Base-by-base conservation (phyloP, 2,113 vertebrate genomes). In the Sinocyclocheilus anshuiensis region DNA sequence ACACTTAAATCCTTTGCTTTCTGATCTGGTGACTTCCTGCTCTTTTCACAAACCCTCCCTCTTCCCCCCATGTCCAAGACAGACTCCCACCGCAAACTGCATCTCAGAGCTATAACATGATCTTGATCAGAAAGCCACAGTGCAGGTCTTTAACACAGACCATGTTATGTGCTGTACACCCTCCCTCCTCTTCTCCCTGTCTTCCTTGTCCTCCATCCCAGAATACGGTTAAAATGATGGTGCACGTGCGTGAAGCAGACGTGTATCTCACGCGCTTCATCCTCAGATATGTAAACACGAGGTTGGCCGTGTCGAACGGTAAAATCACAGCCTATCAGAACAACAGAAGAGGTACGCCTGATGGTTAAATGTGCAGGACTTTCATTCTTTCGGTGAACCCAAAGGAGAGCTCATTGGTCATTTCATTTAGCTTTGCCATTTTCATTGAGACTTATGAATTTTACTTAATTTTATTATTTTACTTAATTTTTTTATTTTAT, bases 301-400 rank as follows among this genome's bases (percentile, higher is more conserved):
- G 94, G 92, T 91, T 92, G 87, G 86, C 89, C 91, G 95, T 95
- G 90, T 94, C 95, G 92, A 95, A 93, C 81, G 96, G 97, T 95
- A 97, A 96, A 96, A 96, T 97, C 92, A 96, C 95, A 92, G 96
- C 94, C 94, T 97, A 94, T 96, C 96, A 96, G 95, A 93, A 89
- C 89, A 94, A 93, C 94, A 95, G 94, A 90, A 95, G 91, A 97
- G 96, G 96, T 97, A 96, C n/a, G 94, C 94, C 7, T 89, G 79
- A 83, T 16, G 10, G 83, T 24, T 67, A 61, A 12, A 22, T 11
- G 10, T 26, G n/a, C 61, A 26, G 4, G 16, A 69, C 29, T 36
- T 71, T 69, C 26, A 50, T 69, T 20, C 29, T 10, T 55, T 16
- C 15, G 18, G 15, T 69, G 65, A 69, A 33, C 15, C 65, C 65